These are phyloP conservation scores for Cherax destructor DNA, from an alignment of 1,140 invertebrate species.

Conservation along the genomic window DNA sequence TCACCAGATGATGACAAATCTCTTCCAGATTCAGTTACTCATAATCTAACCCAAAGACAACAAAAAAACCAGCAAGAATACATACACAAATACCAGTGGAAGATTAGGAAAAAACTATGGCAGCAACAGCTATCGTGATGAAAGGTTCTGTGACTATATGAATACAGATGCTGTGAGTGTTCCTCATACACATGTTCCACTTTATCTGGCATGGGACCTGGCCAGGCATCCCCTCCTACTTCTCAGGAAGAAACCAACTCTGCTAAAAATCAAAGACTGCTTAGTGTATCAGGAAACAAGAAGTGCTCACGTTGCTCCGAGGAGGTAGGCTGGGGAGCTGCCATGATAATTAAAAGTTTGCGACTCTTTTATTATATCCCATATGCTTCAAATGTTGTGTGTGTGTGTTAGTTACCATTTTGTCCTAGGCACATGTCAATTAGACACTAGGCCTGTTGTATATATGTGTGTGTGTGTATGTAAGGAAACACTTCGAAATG, in stretches of 20 bases:
- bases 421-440: too few species aligned
- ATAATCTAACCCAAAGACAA: constrained; percentile 70
- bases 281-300: constrained; percentile 95
- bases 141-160: constrained; percentile 71
- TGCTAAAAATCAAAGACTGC: constrained; percentile 80
- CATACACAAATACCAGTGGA: constrained; percentile 47
- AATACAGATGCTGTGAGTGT: constrained; percentile 63
- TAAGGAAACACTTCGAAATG: too few species aligned
- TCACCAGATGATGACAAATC: constrained; percentile 55
- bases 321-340: constrained; percentile 96
- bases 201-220: constrained; percentile 23
- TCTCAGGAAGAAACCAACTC: constrained; percentile 22
- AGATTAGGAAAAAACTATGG: constrained; percentile 45
- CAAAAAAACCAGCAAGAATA: constrained; percentile 63
- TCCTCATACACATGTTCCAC: constrained; percentile 38
- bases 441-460: too few species aligned
- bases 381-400: constrained; percentile 98
- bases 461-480: too few species aligned
- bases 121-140: constrained; percentile 58
- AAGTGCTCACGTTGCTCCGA: constrained; percentile 95
- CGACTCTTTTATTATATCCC: constrained; percentile 97
- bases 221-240: constrained; percentile 30
- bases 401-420: too few species aligned
- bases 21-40: constrained; percentile 70
- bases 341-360: constrained; percentile 98